Conservation (phyloP, 2,888 invertebrate species). For the Drosophila sordidula region DNA sequence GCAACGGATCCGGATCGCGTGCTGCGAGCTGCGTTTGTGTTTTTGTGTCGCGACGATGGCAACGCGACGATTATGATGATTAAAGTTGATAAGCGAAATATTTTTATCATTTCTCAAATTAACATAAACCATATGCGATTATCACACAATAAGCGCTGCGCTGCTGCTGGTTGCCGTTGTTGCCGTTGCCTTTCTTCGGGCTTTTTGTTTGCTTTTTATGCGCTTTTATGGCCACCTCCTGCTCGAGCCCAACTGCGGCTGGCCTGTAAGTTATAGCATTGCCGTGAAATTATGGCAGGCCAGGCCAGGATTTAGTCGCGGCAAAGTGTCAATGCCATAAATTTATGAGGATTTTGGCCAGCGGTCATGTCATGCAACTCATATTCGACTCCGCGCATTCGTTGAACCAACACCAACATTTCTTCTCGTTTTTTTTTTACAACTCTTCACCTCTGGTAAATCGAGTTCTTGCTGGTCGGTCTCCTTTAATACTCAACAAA, state of each 20-base stretch:
- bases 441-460: conserved; percentile 40
- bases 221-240: conserved; percentile 68
- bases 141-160: conserved; percentile 73
- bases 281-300: conserved; percentile 62
- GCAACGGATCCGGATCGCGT: conserved; percentile 71
- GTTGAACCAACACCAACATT: conserved; percentile 7
- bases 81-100: conserved; percentile 82
- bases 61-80: conserved; percentile 79
- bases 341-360: conserved; percentile 77
- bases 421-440: conserved; percentile 36
- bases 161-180: conserved; percentile 24
- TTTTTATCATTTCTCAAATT: conserved; percentile 82
- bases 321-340: conserved; percentile 75
- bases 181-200: conserved; percentile 24
- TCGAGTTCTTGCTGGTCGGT: not conserved
- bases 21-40: conserved; percentile 56
- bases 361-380: conserved; percentile 64
- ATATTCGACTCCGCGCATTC: conserved; percentile 28
- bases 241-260: conserved; percentile 14
- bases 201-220: conserved; percentile 72
- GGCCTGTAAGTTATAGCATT: conserved; percentile 68
- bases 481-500: not conserved
- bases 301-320: conserved; percentile 63
- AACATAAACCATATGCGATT: conserved; percentile 79
- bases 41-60: conserved; percentile 66